Evolutionary conservation across 2,797 vertebrate genomes (phyloP).

Genomic region (Eurystomus glaucurus): DNA sequence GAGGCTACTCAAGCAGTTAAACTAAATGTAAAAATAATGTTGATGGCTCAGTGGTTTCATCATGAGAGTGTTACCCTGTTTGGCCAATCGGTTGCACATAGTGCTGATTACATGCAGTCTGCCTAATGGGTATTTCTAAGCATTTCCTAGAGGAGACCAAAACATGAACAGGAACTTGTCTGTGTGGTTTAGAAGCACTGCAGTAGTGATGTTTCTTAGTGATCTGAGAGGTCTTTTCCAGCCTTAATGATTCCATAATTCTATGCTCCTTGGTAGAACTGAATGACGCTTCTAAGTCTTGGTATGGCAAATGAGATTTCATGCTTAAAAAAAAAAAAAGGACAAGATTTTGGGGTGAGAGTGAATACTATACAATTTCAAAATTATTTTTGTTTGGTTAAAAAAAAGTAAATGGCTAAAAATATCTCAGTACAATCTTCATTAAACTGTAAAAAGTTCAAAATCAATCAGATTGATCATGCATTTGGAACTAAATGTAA

Average conservation of each 20-base stretch:
- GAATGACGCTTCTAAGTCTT: neutral
- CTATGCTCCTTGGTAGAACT: neutral
- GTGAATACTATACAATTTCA: neutral
- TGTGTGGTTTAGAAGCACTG: neutral
- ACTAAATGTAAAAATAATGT: neutral
- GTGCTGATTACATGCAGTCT: neutral
- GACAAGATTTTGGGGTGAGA: accelerated
- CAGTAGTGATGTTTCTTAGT: too few species aligned
- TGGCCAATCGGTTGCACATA: neutral
- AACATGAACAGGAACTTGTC: neutral
- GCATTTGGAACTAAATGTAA: neutral
- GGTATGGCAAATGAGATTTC: neutral
- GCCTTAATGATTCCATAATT: too few species aligned
- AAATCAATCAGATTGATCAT: neutral
- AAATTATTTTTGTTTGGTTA: neutral
- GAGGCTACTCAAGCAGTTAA: slow-evolving; percentile 11
- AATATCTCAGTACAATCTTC: neutral
- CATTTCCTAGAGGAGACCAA: neutral
- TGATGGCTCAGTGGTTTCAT: neutral
- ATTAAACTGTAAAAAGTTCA: neutral
- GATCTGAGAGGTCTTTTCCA: too few species aligned
- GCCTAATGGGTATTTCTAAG: neutral
- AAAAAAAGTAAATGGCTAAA: neutral
- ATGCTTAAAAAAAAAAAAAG: neutral
- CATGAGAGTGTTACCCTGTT: neutral